Conservation (phyloP, 2,797 vertebrate genomes). For the Aselliscus stoliczkanus region DNA sequence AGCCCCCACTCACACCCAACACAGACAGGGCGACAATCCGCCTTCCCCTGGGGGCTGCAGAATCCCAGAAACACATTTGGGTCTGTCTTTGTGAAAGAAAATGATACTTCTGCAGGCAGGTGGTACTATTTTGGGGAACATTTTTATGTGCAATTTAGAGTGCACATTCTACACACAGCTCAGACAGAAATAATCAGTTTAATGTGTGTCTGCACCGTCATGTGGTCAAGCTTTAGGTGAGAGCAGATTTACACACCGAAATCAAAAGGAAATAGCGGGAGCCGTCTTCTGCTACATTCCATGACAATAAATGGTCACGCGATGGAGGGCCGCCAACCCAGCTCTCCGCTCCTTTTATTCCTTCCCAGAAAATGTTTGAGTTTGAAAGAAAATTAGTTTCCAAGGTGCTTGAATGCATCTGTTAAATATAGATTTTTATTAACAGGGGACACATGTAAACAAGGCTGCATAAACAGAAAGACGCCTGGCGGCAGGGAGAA, state of each 20-base stretch:
- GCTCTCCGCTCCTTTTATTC: conserved; percentile 20
- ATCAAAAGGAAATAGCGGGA: conserved; percentile 76
- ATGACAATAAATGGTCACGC: conserved; percentile 56
- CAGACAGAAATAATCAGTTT: conserved; percentile 80
- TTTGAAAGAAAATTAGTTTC: conserved; percentile 57
- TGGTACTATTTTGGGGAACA: conserved; percentile 61
- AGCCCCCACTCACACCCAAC: not conserved
- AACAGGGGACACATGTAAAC: conserved; percentile 27
- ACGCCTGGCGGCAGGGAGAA: not conserved
- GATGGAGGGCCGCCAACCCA: conserved; percentile 47
- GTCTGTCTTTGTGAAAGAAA: conserved; percentile 62
- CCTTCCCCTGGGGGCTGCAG: not conserved
- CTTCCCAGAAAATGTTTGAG: conserved; percentile 6
- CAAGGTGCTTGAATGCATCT: conserved; percentile 40
- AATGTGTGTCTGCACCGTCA: conserved; percentile 69
- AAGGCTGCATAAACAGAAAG: conserved; percentile 39
- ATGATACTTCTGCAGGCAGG: conserved; percentile 59
- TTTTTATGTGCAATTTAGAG: conserved; percentile 72
- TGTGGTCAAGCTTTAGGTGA: conserved; percentile 74
- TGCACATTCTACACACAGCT: conserved; percentile 61
- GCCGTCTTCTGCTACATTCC: conserved; percentile 63
- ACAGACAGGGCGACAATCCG: too few species aligned
- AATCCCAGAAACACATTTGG: conserved; percentile 23
- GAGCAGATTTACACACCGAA: conserved; percentile 80
- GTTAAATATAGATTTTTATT: conserved; percentile 46